Percentiles rank a stretch among this genome's conserved stretches.
Conservation (phyloP, 2,888 invertebrate genomes). For the Petrolisthes manimaculis region DNA sequence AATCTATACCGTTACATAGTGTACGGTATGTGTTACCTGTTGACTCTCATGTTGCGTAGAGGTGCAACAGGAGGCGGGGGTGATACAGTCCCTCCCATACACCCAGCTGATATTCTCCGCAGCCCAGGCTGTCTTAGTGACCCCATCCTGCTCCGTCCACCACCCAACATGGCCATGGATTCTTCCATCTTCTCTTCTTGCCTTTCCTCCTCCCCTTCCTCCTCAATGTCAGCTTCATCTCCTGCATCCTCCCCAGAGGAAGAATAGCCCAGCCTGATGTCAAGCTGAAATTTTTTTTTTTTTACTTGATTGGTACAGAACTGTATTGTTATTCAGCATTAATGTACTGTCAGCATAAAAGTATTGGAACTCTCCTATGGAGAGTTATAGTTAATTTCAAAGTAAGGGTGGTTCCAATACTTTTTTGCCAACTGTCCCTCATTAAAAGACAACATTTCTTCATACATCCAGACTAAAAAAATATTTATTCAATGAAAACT, state of each 20-base stretch:
- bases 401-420: too few species aligned
- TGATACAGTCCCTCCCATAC: slow-evolving; percentile 41
- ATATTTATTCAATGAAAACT: too few species aligned
- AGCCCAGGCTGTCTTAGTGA: slow-evolving; percentile 3
- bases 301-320: too few species aligned
- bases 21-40: slow-evolving; percentile 38
- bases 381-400: too few species aligned
- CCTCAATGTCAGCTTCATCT: slow-evolving; percentile 51
- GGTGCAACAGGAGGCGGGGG: slow-evolving; percentile 56
- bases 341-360: too few species aligned
- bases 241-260: slow-evolving; percentile 30
- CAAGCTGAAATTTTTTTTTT: slow-evolving; percentile 7
- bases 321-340: too few species aligned
- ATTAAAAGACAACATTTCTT: too few species aligned
- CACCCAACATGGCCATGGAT: slow-evolving; percentile 36
- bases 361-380: too few species aligned
- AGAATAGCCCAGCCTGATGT: slow-evolving; percentile 33
- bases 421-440: too few species aligned
- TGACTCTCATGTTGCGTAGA: slow-evolving; percentile 60
- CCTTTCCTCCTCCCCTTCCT: slow-evolving; percentile 40
- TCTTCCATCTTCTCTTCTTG: slow-evolving; percentile 32
- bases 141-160: neutral
- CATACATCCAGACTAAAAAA: too few species aligned
- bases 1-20: too few species aligned
- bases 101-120: slow-evolving; percentile 50